phyloP scores from a whole-genome alignment of 2,797 vertebrate species.

The Pseudopleuronectes americanus region DNA sequence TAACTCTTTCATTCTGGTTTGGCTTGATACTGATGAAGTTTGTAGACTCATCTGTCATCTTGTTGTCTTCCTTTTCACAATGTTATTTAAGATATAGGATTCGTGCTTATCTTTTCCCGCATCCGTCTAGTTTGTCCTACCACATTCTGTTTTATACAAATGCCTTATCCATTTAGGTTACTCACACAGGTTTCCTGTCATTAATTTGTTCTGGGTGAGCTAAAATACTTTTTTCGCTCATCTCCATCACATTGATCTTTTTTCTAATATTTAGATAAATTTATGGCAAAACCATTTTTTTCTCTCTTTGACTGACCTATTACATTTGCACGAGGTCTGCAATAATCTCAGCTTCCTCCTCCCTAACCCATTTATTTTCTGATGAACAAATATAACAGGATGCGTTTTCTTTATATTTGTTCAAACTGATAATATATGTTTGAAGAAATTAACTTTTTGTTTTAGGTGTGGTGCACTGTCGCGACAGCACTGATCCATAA shows the following conservation, averaged over 20 bases:
- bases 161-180: background rate
- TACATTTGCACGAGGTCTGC: slow-evolving; percentile 7
- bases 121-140: background rate
- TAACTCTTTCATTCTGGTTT: slow-evolving; percentile 38
- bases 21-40: slow-evolving; percentile 32
- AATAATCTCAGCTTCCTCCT: slow-evolving; percentile 11
- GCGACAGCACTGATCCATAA: slow-evolving; percentile 4
- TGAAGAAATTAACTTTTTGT: too few species aligned
- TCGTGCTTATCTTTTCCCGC: slow-evolving; percentile 7
- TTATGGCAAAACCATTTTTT: background rate
- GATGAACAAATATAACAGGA: background rate
- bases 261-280: background rate
- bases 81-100: background rate
- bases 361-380: slow-evolving; percentile 27
- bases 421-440: slow-evolving; percentile 7
- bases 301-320: too few species aligned
- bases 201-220: slow-evolving; percentile 38
- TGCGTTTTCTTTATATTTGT: slow-evolving; percentile 2
- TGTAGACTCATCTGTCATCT: background rate
- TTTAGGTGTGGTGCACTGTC: background rate
- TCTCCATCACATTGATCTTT: background rate
- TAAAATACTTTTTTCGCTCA: background rate
- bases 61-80: slow-evolving; percentile 11
- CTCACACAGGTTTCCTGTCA: background rate
- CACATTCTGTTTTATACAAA: background rate